Conservation (phyloP, 2,797 vertebrate species). For the Distichodus sexfasciatus region DNA sequence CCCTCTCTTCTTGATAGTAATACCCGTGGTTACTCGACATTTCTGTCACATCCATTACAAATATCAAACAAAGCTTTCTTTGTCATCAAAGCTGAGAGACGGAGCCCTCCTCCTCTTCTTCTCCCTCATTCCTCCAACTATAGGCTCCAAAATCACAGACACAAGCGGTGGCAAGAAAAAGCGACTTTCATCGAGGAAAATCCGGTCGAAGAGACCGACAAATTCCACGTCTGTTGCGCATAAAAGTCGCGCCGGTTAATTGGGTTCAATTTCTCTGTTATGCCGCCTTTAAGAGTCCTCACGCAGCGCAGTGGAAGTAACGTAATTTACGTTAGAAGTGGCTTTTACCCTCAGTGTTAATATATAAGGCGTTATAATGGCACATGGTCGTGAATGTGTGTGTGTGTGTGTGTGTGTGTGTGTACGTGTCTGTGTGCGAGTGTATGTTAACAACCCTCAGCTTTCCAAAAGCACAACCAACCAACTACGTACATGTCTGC, state of each 20-base stretch:
- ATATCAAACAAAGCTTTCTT: constrained; percentile 54
- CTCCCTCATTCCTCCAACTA: background rate
- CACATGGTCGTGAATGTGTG: too few relatives aligned
- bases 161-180: background rate
- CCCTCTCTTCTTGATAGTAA: constrained; percentile 19
- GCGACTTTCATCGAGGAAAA: background rate
- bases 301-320: too few relatives aligned
- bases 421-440: background rate
- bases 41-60: constrained; percentile 47
- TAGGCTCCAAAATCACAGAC: background rate
- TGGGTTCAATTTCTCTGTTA: too few relatives aligned
- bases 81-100: constrained; percentile 45
- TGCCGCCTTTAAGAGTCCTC: too few relatives aligned
- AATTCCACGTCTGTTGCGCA: too few relatives aligned
- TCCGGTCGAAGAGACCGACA: too few relatives aligned
- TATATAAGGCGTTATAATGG: too few relatives aligned
- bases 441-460: background rate
- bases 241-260: too few relatives aligned
- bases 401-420: too few relatives aligned
- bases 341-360: too few relatives aligned
- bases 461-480: background rate
- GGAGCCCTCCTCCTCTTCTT: constrained; percentile 8
- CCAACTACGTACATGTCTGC: constrained; percentile 61
- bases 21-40: constrained; percentile 34
- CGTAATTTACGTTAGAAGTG: too few relatives aligned